Evolutionary conservation across 2,797 vertebrate genomes (phyloP), one percentile per base, ranked within the genome.

Genomic region (Hapalemur alaotrensis): DNA sequence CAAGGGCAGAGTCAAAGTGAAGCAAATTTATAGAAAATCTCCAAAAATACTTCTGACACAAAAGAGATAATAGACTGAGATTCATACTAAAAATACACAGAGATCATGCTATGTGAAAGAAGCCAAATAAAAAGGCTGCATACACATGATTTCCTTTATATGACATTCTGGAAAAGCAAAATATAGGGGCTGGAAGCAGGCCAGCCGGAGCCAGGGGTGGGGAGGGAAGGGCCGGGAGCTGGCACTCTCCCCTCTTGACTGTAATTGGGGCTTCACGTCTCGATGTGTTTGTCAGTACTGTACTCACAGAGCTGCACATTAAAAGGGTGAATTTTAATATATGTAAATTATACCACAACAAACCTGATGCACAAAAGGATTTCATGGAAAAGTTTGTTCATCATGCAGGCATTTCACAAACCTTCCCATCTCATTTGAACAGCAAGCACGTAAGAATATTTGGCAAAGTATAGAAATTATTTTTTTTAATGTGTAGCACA

Each of bases 191-290:
- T 7, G 4, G n/a, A 35, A 9, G 35, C 50, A 38, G n/a, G 52
- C n/a, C 9, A 35, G 48, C 20, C 0, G 4, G 4, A 13, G 50
- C 22, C n/a, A 15, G 76, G 22, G n/a, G 38, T 0, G 12, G 3
- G 48, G 22, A 35, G 75, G 75, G 8, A 14, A 38, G 22, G n/a
- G 76, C 12, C 14, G 22, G 22, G n/a, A 22, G 50, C 12, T 35
- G 50, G 22, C 5, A 17, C 17, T 30, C 57, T 11, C 38, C 52
- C 17, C 2, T 41, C 35, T 25, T 3, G 7, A 41, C 25, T 41
- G 78, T 41, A 10, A 54, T 10, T 35, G 23, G 38, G n/a, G 50
- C 57, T 79, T 57, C 23, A 57, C 22, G 8, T 10, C n/a, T 38
- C 32, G 0, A 25, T 25, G 50, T 9, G 54, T 57, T 57, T 80